Evolutionary conservation across 2,113 vertebrate species (phyloP).

Genomic region (Callospermophilus lateralis): DNA sequence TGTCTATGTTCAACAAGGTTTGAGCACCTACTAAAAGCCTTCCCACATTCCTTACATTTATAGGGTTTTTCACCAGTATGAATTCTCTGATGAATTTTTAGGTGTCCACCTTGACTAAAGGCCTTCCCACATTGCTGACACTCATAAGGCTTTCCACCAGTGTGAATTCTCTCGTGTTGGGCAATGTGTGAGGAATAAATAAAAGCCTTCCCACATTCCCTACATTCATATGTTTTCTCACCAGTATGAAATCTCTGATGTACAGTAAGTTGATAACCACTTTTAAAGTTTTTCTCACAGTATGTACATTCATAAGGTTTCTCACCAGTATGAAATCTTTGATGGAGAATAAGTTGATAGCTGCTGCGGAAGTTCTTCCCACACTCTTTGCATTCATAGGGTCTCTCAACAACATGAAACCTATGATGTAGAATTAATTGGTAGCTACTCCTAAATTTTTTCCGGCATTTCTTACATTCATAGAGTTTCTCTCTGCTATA

Average conservation of each 20-base stretch:
- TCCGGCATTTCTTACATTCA: conserved; percentile 63
- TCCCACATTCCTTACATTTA: background rate
- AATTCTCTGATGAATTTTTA: background rate
- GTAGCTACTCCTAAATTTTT: conserved; percentile 54
- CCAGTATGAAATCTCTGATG: conserved; percentile 58
- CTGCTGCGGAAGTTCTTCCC: conserved; percentile 60
- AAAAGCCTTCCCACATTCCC: conserved; percentile 40
- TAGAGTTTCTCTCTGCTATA: conserved; percentile 60
- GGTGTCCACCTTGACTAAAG: background rate
- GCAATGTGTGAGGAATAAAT: conserved; percentile 21
- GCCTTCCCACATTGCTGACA: background rate
- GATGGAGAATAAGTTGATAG: conserved; percentile 60
- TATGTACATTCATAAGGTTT: conserved; percentile 53
- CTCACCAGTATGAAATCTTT: conserved; percentile 36
- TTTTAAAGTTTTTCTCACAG: conserved; percentile 61
- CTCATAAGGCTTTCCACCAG: conserved; percentile 34
- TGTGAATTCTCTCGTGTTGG: conserved; percentile 36
- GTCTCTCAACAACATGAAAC: conserved; percentile 64
- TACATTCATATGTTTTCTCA: conserved; percentile 60
- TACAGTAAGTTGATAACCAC: conserved; percentile 50
- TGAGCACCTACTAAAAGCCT: conserved; percentile 38
- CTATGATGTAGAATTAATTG: conserved; percentile 53
- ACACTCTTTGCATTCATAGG: conserved; percentile 60
- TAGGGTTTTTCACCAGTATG: conserved; percentile 42
- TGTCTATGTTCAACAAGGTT: conserved; percentile 53